Evolutionary conservation across 2,888 invertebrate species (phyloP).

Genomic region (Coleophora flavipennella): DNA sequence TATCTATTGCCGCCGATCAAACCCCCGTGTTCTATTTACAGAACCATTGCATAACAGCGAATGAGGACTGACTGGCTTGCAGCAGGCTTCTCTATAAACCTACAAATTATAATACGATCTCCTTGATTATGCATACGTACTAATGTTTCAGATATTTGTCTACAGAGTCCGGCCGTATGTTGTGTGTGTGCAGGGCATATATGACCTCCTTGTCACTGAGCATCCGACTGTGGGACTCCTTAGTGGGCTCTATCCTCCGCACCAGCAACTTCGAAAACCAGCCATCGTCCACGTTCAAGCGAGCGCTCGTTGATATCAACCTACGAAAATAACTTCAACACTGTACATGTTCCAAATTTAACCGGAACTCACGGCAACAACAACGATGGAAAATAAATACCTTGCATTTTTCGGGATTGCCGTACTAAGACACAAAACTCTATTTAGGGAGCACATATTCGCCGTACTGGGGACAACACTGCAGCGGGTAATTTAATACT

Average conservation of each 20-base stretch:
- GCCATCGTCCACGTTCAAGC: constrained; percentile 74
- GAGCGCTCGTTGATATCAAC: constrained; percentile 48
- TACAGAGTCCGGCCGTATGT: constrained; percentile 91
- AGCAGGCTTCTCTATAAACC: background rate
- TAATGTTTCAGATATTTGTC: constrained; percentile 91
- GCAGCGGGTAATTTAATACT: constrained; percentile 18
- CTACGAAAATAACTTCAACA: constrained; percentile 47
- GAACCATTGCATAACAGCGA: constrained; percentile 53
- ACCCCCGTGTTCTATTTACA: constrained; percentile 40
- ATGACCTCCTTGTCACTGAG: constrained; percentile 96
- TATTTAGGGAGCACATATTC: constrained; percentile 56
- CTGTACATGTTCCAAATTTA: constrained; percentile 27
- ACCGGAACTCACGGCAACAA: constrained; percentile 18
- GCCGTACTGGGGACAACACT: constrained; percentile 18
- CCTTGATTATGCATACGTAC: constrained; percentile 73
- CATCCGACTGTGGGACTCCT: constrained; percentile 97
- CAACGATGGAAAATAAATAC: constrained; percentile 25
- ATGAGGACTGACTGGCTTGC: constrained; percentile 18
- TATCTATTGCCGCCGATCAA: constrained; percentile 8
- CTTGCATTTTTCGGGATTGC: constrained; percentile 51
- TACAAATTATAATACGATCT: background rate
- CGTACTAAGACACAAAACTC: constrained; percentile 42
- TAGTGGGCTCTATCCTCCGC: constrained; percentile 92
- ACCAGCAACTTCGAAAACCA: constrained; percentile 93
- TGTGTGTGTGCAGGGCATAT: constrained; percentile 96